Base-by-base conservation (phyloP, 2,888 invertebrate species). In the Luperina testacea region DNA sequence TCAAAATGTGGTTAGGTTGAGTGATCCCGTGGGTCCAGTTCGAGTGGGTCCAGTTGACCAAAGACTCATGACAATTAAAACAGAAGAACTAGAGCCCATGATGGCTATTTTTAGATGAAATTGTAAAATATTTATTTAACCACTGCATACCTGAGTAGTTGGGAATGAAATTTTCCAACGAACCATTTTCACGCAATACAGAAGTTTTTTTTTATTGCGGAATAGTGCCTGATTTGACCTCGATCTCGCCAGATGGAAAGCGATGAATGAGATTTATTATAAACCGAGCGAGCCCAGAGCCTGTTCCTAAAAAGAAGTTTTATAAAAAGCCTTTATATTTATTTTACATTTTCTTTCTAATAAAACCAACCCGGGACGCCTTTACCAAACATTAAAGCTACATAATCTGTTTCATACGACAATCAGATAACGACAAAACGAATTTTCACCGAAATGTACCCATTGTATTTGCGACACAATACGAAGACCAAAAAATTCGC, bases 391-490 rank as follows among this genome's bases (percentile, higher is more conserved):
- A 48, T 48, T 6, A 57, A 80, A 84, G 27, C 27, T 38, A 53
- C 71, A 42, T 61, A 65, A 78, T 83, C 24, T 57, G 11, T 53
- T 67, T 48, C 24, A 67, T 27, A 70, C 32, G 70, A 83, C 3
- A 71, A 69, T 59, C 57, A 42, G 15, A 79, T 72, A 84, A 48
- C 45, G 27, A 13, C 8, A 17, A 81, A 84, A 82, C 65, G 8
- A 80, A 59, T 80, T 80, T 81, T 38, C 69, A 53, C 51, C 15
- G 32, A 69, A 84, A 73, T 27, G 1, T 24, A 9, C 70, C 38
- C 38, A 72, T 69, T 80, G 68, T 81, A 38, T 84, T 64, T 48
- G 7, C 59, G 38, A 64, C 57, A 70, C 85, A 82, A 81, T 64
- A 59, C 17, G 24, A 57, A 69, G 69, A 73, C 63, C 65, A 53